Evolutionary conservation across 2,888 invertebrate species (phyloP).

Genomic region (Nomada fucata): DNA sequence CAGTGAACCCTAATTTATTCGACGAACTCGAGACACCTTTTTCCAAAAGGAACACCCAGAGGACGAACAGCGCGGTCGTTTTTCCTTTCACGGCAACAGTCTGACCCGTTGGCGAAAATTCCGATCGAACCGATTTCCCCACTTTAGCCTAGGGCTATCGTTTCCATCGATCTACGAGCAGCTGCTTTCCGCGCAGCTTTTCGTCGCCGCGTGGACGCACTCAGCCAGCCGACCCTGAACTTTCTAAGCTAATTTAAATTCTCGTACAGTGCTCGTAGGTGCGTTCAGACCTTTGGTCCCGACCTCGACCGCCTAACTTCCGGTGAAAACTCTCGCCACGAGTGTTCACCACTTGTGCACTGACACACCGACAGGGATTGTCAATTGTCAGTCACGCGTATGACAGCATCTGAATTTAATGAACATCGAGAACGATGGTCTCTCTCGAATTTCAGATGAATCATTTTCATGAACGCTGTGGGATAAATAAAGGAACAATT

Average conservation of each 20-base stretch:
- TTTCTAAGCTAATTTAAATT: conserved; percentile 81
- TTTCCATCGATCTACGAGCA: conserved; percentile 43
- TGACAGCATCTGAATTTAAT: neutral
- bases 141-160: conserved; percentile 30
- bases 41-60: neutral
- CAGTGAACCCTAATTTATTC: too few relatives aligned
- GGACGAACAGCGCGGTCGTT: conserved; percentile 21
- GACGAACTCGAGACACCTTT: too few relatives aligned
- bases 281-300: conserved; percentile 69
- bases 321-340: conserved; percentile 63
- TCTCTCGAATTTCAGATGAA: too few relatives aligned
- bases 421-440: too few relatives aligned
- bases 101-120: conserved; percentile 38
- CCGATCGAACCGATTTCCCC: conserved; percentile 53
- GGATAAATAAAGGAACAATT: too few relatives aligned
- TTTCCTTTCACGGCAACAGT: conserved; percentile 51
- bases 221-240: conserved; percentile 77
- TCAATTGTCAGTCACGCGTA: neutral
- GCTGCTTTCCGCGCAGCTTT: conserved; percentile 44
- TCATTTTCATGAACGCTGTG: too few relatives aligned
- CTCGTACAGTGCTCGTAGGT: conserved; percentile 70
- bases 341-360: neutral
- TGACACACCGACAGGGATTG: neutral
- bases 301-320: conserved; percentile 67
- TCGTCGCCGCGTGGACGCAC: conserved; percentile 62